Percentiles rank a stretch among this genome's conserved stretches.
phyloP scores from a whole-genome alignment of 2,888 invertebrate species.

The Dusona sp. region DNA sequence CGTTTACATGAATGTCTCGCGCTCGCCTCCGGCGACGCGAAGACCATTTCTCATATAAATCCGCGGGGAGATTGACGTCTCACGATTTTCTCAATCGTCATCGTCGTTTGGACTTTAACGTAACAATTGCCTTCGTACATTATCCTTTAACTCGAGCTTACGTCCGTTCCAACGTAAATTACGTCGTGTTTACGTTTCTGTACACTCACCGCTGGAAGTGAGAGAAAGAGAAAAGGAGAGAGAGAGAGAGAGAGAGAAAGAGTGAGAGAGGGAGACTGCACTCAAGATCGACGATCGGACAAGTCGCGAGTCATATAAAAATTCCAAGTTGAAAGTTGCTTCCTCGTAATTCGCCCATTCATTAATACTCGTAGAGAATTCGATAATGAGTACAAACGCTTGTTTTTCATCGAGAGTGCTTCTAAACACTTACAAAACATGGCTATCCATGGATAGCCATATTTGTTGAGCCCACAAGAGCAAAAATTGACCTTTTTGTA shows the following conservation, averaged over 20 bases:
- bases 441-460: background rate
- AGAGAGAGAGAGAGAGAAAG: no score
- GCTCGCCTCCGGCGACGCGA: constrained; percentile 28
- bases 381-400: background rate
- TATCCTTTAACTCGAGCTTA: constrained; percentile 1
- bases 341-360: background rate
- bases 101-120: constrained; percentile 65
- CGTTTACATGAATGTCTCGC: constrained; percentile 19
- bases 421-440: background rate
- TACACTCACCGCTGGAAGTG: background rate
- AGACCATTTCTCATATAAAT: constrained; percentile 46
- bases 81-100: constrained; percentile 65
- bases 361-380: background rate
- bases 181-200: constrained; percentile 69
- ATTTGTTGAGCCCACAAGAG: no score
- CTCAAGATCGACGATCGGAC: constrained; percentile 9
- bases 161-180: constrained; percentile 69
- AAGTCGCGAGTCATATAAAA: background rate
- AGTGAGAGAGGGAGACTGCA: background rate
- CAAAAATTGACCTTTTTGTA: background rate
- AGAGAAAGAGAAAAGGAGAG: no score
- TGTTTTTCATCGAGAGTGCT: background rate
- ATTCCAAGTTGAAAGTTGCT: constrained; percentile 6
- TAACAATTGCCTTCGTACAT: constrained; percentile 62
- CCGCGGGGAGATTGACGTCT: constrained; percentile 40